Evolutionary conservation across 2,888 invertebrate genomes (phyloP).

Genomic region (Macroteleia sp.): DNA sequence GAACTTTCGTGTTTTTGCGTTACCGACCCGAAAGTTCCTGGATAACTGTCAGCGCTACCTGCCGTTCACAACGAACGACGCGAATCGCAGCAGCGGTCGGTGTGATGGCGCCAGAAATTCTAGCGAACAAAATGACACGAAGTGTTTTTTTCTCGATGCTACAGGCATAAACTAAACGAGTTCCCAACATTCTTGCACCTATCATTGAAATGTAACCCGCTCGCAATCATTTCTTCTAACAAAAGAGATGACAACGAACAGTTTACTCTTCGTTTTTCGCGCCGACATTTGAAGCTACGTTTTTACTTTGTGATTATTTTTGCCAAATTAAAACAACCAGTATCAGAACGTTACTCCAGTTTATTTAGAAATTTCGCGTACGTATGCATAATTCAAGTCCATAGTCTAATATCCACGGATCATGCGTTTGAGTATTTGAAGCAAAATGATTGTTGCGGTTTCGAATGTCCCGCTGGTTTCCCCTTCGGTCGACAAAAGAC

Average conservation of each 20-base stretch:
- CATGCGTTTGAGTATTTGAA: background rate
- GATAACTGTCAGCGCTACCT: slow-evolving; percentile 14
- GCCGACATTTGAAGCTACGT: slow-evolving; percentile 21
- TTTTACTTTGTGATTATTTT: slow-evolving; percentile 18
- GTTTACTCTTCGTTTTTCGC: too few species aligned
- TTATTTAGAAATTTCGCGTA: background rate
- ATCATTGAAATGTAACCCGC: background rate
- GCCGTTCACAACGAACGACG: background rate
- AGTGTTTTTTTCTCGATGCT: slow-evolving; percentile 1
- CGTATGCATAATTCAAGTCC: background rate
- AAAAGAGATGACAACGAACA: too few species aligned
- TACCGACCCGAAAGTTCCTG: slow-evolving; percentile 36
- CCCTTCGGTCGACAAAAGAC: slow-evolving; percentile 14
- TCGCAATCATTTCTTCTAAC: background rate
- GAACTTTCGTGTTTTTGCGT: slow-evolving; percentile 36
- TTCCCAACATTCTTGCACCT: slow-evolving; percentile 32
- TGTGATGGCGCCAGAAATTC: slow-evolving; percentile 17
- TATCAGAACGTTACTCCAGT: background rate
- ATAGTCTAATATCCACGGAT: background rate
- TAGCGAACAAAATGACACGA: slow-evolving; percentile 18
- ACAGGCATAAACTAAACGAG: background rate
- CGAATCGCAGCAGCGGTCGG: slow-evolving; percentile 1
- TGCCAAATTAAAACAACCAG: background rate
- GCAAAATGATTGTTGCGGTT: slow-evolving; percentile 4
- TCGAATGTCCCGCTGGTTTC: slow-evolving; percentile 26